phyloP scores from a whole-genome alignment of 2,113 vertebrate species.

The Irena cyanogastra region DNA sequence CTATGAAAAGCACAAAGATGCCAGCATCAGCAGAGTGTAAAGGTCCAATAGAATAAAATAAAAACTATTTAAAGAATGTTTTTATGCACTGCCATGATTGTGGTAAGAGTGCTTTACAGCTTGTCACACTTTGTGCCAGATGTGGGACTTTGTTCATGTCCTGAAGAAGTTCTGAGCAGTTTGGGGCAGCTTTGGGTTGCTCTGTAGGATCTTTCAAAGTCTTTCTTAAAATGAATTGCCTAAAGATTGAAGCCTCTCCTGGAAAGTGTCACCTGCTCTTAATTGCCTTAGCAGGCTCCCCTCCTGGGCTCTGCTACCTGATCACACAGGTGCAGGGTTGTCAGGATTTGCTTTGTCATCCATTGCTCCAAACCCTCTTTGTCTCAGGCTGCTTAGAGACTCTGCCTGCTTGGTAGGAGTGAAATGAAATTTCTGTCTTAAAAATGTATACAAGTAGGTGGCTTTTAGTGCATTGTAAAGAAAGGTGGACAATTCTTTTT shows the following conservation, averaged over 20 bases:
- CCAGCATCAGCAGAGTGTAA: neutral
- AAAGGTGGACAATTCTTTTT: neutral
- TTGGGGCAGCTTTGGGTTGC: neutral
- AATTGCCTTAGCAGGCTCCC: neutral
- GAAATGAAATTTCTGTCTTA: neutral
- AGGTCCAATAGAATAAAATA: neutral
- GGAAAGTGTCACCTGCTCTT: neutral
- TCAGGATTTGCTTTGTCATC: neutral
- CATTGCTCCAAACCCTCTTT: neutral
- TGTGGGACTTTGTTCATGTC: rapidly evolving
- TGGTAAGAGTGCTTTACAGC: neutral
- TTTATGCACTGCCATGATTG: neutral
- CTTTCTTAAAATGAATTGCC: neutral
- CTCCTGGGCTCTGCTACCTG: slow-evolving; percentile 2
- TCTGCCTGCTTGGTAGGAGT: neutral
- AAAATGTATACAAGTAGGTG: neutral
- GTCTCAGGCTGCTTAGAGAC: neutral
- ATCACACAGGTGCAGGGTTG: neutral
- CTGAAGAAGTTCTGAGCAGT: neutral
- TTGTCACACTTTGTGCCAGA: neutral
- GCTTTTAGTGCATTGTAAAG: neutral
- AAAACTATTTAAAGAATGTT: neutral
- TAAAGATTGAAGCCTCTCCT: neutral
- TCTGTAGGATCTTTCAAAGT: neutral
- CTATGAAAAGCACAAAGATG: neutral